These are phyloP conservation scores for Hydrochoerus hydrochaeris DNA, from an alignment of 2,113 vertebrate genomes.

Conservation along the genomic window DNA sequence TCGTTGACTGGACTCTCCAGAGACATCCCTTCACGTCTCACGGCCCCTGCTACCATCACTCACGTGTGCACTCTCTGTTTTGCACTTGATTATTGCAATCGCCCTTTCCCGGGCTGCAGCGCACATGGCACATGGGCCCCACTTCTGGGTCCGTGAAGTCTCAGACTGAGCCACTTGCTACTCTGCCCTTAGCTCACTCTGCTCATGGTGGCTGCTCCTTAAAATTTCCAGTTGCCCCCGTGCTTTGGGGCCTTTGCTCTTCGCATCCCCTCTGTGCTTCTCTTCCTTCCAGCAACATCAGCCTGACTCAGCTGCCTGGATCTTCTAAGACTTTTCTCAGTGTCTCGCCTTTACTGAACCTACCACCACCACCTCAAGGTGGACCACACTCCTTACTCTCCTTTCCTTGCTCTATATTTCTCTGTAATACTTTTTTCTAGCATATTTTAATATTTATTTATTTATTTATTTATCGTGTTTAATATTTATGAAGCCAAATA, in stretches of 20 bases:
- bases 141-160: too few relatives aligned
- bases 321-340: background rate
- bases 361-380: background rate
- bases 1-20: background rate
- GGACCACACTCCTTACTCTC: background rate
- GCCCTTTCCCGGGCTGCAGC: background rate
- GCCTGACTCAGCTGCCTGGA: background rate
- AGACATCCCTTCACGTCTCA: background rate
- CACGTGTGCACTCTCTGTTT: background rate
- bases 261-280: background rate
- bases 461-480: background rate
- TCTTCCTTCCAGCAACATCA: background rate
- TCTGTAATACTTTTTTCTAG: background rate
- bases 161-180: background rate
- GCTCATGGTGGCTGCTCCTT: background rate
- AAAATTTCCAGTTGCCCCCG: background rate
- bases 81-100: background rate
- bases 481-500: background rate
- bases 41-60: background rate
- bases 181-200: background rate
- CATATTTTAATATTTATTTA: background rate
- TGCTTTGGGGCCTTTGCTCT: background rate
- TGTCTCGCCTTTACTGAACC: background rate
- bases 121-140: background rate
- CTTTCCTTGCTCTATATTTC: background rate